Conservation (phyloP, 2,113 vertebrate genomes). For the Callaeas wilsoni region DNA sequence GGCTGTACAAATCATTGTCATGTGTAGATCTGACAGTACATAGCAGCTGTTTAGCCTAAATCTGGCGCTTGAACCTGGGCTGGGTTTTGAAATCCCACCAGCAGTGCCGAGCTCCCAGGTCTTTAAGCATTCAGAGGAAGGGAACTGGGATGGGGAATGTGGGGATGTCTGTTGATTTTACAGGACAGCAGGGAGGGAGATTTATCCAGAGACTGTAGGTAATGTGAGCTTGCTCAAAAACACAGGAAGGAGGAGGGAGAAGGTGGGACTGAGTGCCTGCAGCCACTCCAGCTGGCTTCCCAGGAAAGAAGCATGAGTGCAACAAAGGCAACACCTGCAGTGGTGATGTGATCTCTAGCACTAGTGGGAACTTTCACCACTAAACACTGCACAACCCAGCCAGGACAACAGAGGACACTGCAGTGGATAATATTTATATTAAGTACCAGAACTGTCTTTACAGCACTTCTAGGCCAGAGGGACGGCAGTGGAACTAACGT, state of each 20-base stretch:
- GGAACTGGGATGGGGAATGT: not conserved
- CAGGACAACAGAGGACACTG: not conserved
- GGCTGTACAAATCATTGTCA: not conserved
- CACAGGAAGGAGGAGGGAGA: not conserved
- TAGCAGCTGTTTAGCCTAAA: not conserved
- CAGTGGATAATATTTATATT: not conserved
- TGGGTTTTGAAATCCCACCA: conserved; percentile 16
- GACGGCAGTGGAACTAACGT: not conserved
- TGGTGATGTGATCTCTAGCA: not conserved
- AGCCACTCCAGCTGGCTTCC: not conserved
- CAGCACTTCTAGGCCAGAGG: not conserved
- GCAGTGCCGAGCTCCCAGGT: not conserved
- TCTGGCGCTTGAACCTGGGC: not conserved
- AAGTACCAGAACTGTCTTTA: not conserved
- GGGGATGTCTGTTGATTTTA: not conserved
- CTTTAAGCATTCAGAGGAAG: not conserved
- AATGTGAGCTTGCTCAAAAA: not conserved
- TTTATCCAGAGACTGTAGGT: not conserved
- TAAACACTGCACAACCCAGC: not conserved
- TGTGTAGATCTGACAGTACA: not conserved
- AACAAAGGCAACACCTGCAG: not conserved
- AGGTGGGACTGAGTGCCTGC: not conserved
- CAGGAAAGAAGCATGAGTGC: accelerated
- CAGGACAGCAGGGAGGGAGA: not conserved
- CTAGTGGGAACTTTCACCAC: not conserved